Evolutionary conservation across 2,888 invertebrate genomes (phyloP).

Genomic region (Doris montereyensis): DNA sequence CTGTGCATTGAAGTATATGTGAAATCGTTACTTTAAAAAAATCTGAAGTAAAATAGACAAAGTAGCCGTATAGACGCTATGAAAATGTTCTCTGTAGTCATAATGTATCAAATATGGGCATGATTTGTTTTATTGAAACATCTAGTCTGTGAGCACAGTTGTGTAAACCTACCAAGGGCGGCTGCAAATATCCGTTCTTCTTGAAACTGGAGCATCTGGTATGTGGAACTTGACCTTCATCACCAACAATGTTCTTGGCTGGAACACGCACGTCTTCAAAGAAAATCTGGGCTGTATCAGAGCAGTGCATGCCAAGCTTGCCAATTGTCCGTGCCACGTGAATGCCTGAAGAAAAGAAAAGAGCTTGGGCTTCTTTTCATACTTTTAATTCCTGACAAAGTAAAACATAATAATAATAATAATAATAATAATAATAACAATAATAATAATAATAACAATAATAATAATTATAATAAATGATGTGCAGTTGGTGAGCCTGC

Average conservation of each 20-base stretch:
- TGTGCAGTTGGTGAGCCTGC: too few species aligned
- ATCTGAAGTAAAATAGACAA: too few species aligned
- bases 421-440: neutral
- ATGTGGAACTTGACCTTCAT: constrained; percentile 75
- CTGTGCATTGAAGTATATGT: too few species aligned
- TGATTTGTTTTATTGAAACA: too few species aligned
- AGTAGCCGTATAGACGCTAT: too few species aligned
- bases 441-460: neutral
- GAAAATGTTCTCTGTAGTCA: too few species aligned
- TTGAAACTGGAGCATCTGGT: constrained; percentile 77
- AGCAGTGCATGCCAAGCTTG: constrained; percentile 76
- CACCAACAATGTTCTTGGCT: constrained; percentile 75
- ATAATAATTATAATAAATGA: neutral
- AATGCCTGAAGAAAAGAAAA: constrained; percentile 60
- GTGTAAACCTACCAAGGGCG: constrained; percentile 63
- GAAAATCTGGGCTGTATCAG: constrained; percentile 76
- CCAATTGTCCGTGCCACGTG: constrained; percentile 72
- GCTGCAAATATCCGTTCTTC: constrained; percentile 75
- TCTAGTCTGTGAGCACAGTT: neutral
- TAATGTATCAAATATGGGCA: too few species aligned
- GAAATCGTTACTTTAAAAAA: too few species aligned
- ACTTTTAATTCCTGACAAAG: neutral
- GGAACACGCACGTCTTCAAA: constrained; percentile 77
- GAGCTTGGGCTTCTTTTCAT: neutral
- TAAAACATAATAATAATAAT: neutral